Conservation (phyloP, 2,888 invertebrate genomes). For the Erebia palarica region DNA sequence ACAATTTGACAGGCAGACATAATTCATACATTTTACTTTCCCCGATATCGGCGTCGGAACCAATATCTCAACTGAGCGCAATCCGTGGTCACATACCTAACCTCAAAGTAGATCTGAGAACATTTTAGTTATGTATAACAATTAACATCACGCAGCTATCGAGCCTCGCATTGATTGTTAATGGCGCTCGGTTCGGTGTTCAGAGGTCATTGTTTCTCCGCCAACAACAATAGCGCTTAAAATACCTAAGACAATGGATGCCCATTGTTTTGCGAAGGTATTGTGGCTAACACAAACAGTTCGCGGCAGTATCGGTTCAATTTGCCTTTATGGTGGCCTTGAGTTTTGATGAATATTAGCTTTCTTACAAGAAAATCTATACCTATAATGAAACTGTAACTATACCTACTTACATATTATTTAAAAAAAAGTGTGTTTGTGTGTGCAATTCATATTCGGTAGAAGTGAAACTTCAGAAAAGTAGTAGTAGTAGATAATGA, state of each 20-base stretch:
- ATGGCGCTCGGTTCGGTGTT: neutral
- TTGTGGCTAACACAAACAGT: neutral
- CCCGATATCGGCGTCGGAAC: too few species aligned
- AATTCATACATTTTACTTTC: too few species aligned
- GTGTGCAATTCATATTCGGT: too few species aligned
- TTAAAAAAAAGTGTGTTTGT: too few species aligned
- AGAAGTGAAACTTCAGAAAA: too few species aligned
- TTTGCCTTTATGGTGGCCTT: neutral
- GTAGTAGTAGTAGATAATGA: too few species aligned
- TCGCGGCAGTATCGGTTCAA: neutral
- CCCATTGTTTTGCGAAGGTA: neutral
- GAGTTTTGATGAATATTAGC: neutral
- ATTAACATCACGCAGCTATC: neutral
- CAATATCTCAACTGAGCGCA: too few species aligned
- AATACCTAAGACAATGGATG: neutral
- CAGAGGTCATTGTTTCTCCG: neutral
- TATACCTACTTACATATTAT: too few species aligned
- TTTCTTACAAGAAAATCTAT: neutral
- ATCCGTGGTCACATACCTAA: too few species aligned
- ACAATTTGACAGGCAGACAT: too few species aligned
- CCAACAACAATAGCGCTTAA: neutral
- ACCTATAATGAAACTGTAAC: too few species aligned
- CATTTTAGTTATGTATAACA: neutral
- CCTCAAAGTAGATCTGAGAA: neutral
- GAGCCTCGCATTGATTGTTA: constrained; percentile 1